Evolutionary conservation across 2,113 vertebrate species (phyloP).

Genomic region (Gambusia holbrooki): DNA sequence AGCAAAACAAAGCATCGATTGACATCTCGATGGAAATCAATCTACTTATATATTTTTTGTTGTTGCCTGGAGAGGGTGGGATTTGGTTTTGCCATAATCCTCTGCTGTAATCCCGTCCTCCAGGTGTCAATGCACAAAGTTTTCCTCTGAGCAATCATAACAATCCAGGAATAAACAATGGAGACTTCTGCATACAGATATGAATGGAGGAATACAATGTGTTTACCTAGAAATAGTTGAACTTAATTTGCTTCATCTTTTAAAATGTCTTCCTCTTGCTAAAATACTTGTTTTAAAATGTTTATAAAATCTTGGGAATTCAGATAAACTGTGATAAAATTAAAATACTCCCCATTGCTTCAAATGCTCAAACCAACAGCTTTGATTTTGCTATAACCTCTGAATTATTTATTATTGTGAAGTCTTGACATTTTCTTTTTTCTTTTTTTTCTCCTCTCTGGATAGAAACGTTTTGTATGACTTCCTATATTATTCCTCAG

Average conservation of each 20-base stretch:
- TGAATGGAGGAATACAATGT: not conserved
- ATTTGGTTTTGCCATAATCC: constrained; percentile 72
- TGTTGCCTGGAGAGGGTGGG: constrained; percentile 31
- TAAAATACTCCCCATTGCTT: too few species aligned
- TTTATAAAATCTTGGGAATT: too few species aligned
- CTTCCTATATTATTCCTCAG: constrained; percentile 1
- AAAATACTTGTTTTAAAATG: too few species aligned
- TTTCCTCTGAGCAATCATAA: constrained; percentile 37
- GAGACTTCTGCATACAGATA: not conserved
- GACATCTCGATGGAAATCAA: constrained; percentile 78
- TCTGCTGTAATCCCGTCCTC: constrained; percentile 57
- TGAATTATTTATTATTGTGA: not conserved
- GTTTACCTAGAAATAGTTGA: too few species aligned
- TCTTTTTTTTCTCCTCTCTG: not conserved
- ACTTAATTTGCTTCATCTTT: not conserved
- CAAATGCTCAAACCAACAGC: too few species aligned
- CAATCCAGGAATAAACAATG: constrained; percentile 1
- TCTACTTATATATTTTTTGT: constrained; percentile 58
- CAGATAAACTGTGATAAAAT: too few species aligned
- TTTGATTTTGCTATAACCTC: not conserved
- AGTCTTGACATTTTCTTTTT: not conserved
- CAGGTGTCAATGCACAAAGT: constrained; percentile 38
- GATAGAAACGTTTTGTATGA: not conserved
- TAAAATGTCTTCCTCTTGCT: not conserved
- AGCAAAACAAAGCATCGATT: constrained; percentile 72